A percentile compares a stretch with the other conserved stretches of the same genome.
Conservation (phyloP, 2,888 invertebrate species). For the Drosophila formosana region DNA sequence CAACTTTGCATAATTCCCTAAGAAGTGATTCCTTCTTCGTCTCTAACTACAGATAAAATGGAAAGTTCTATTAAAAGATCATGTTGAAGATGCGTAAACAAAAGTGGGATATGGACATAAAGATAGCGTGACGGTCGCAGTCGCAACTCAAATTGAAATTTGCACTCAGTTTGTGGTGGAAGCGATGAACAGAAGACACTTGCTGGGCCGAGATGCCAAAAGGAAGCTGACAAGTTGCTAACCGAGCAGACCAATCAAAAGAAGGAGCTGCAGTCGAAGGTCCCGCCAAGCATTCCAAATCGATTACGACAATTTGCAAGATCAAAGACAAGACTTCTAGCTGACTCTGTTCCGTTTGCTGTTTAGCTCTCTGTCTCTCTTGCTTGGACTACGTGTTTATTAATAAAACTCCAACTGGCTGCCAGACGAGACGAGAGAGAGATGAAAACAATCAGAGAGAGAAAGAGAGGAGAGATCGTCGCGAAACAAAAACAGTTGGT, state of each 20-base stretch:
- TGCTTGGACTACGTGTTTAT: conserved; percentile 55
- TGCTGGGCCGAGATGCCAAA: conserved; percentile 74
- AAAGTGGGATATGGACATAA: conserved; percentile 43
- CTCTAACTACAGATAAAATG: not conserved
- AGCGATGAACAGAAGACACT: conserved; percentile 66
- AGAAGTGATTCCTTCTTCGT: too few relatives aligned
- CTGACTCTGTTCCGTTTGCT: conserved; percentile 1
- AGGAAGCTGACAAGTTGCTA: conserved; percentile 82
- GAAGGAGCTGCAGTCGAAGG: conserved; percentile 35
- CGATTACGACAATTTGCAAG: conserved; percentile 77
- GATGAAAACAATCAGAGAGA: not conserved
- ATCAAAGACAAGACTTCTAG: conserved; percentile 54
- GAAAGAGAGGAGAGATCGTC: conserved; percentile 19
- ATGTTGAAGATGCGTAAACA: not conserved
- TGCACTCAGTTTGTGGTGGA: conserved; percentile 47
- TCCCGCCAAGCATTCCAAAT: conserved; percentile 83
- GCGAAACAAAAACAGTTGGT: conserved; percentile 74
- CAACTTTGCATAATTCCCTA: too few relatives aligned
- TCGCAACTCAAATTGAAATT: conserved; percentile 26
- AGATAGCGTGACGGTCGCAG: conserved; percentile 73
- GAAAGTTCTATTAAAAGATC: conserved; percentile 17
- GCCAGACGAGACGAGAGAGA: conserved; percentile 7
- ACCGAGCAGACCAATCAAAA: conserved; percentile 45
- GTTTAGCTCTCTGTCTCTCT: not conserved
- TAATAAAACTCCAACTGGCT: conserved; percentile 75